Conservation (phyloP, 2,888 invertebrate genomes). For the Pterostichus madidus region DNA sequence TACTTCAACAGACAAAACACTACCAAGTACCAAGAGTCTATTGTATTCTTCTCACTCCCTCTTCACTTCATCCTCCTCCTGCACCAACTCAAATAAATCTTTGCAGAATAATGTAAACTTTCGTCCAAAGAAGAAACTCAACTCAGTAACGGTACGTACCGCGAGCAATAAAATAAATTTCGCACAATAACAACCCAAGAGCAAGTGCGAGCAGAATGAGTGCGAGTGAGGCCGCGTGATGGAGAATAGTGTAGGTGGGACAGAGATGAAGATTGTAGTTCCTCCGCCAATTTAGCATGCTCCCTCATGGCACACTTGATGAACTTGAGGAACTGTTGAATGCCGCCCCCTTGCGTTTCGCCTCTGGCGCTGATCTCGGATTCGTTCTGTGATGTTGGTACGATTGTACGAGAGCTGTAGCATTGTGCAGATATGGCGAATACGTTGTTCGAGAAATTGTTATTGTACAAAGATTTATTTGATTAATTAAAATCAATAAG, state of each 20-base stretch:
- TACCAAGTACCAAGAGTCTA: constrained; percentile 45
- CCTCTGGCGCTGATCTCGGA: background rate
- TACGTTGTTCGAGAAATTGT: no score
- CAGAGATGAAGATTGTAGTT: background rate
- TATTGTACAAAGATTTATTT: no score
- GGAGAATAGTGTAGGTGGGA: background rate
- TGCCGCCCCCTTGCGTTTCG: background rate
- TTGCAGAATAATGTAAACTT: constrained; percentile 60
- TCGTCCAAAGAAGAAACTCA: constrained; percentile 52
- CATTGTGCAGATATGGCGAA: no score
- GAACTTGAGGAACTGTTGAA: constrained; percentile 60
- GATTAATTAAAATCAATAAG: no score
- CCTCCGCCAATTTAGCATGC: constrained; percentile 49
- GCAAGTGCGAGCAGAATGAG: constrained; percentile 21
- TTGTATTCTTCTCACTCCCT: constrained; percentile 24
- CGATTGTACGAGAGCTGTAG: background rate
- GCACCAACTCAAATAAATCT: constrained; percentile 49
- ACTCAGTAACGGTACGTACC: constrained; percentile 15
- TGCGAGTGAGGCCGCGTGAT: constrained; percentile 23
- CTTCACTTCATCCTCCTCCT: background rate
- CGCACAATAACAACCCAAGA: constrained; percentile 45
- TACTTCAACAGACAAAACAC: constrained; percentile 46
- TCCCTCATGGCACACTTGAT: constrained; percentile 53
- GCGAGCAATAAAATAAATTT: constrained; percentile 61
- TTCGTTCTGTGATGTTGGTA: background rate